Evolutionary conservation across 2,797 vertebrate genomes (phyloP), one percentile per base, ranked within the genome.

Genomic region (Sus cebifrons): DNA sequence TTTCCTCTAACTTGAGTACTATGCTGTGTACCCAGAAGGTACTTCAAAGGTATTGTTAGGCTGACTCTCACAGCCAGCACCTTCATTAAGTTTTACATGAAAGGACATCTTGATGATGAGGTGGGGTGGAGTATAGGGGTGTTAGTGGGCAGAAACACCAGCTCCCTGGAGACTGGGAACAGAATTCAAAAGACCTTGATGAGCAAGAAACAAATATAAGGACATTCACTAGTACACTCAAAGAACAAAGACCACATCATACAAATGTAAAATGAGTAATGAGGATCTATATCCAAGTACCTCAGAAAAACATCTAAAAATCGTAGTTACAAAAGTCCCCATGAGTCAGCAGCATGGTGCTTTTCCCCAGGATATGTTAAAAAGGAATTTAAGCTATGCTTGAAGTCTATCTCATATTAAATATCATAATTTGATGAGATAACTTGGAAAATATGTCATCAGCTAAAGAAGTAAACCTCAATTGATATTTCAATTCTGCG

Each of bases 111-210:
- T 95, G 92, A 94, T 85, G 21, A 84, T 78, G 96, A 96, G 77
- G 58, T 86, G 82, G 36, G 17, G 7, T 88, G 1, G 29, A 71
- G 21, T 77, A 58, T 21, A 83, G 25, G 64, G 52, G 56, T 91
- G 52, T 52, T 68, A 71, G 70, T 93, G 73, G 77, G 96, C 32
- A 94, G 90, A 91, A 77, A 21, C 23, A 58, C 44, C 36, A 60
- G 65, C 2, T 23, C 32, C 44, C 86, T 73, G 77, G 36, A 95
- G 74, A 65, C 14, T 40, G 21, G 10, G 15, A 94, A 82, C 49
- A 81, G 83, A 95, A 93, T 94, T 95, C 56, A 86, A 92, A 90
- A 90, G 58, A 88, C 36, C 40, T 77, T 78, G 81, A 96, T 96
- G 88, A 96, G 58, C 52, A 82, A 92, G 75, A 93, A 95, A 68